Base-by-base conservation (phyloP, 2,113 vertebrate genomes). In the Agapornis roseicollis region DNA sequence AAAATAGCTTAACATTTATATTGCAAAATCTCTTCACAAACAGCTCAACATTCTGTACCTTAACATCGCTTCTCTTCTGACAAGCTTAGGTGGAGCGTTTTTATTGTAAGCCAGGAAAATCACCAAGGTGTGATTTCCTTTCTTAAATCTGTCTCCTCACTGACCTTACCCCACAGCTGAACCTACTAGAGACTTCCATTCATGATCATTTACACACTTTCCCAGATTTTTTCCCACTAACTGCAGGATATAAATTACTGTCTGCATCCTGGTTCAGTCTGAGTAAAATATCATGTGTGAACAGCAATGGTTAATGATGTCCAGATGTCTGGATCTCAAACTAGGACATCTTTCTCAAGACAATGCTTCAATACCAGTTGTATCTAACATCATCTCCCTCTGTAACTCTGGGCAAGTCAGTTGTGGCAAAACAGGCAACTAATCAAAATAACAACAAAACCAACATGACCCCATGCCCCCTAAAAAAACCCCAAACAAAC, bases 281-380 rank as follows among this genome's bases (percentile, higher is more conserved):
- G 55, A 96, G 93, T 90, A 44, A 93, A 96, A 89, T 85, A 91
- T 85, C 79, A 66, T 68, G 53, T 85, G 79, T 88, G 88, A 94
- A 78, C 17, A 83, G 60, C 0, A 0, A 73, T n/a, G 33, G 31
- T 80, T 96, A 96, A 96, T 78, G 71, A 71, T 64, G 85, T 91
- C 79, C 94, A 96, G 89, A 95, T 96, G 94, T 88, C 76, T 93
- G 68, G 16, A 80, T 91, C 39, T 80, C 50, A 90, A 77, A 72
- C 42, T 85, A 33, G 71, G 55, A 86, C 46, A 81, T 68, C 72
- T 90, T 91, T 94, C 60, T 88, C 71, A 64, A 86, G 82, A 68
- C 20, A 47, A 3, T 28, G 8, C 84, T 91, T 85, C 39, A 89
- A 63, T 72, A 76, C 14, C 0, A 7, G 53, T 39, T 44, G 58